phyloP scores from a whole-genome alignment of 2,797 vertebrate genomes.

The Thripadectes ignobilis region DNA sequence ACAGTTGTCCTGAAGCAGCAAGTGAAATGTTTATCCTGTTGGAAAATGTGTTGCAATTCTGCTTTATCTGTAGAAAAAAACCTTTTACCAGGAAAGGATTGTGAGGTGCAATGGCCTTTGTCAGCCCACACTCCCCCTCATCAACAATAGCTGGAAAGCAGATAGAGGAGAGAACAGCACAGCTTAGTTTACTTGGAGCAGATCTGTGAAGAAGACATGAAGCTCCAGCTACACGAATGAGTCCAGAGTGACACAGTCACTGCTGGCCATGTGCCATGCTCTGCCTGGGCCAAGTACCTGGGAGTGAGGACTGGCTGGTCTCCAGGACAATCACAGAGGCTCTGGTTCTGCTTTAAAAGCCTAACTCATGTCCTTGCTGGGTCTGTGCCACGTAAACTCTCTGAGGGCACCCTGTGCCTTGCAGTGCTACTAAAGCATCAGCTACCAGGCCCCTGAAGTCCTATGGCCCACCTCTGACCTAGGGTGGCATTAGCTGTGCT shows the following conservation, averaged over 20 bases:
- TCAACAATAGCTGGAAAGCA: neutral
- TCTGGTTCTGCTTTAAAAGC: neutral
- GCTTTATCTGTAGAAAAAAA: neutral
- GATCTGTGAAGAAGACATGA: neutral
- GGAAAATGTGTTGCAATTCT: neutral
- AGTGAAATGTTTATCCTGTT: neutral
- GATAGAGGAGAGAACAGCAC: neutral
- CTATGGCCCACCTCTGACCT: accelerated
- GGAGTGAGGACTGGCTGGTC: neutral
- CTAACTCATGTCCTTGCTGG: accelerated
- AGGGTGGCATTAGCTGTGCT: neutral
- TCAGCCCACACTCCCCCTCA: neutral
- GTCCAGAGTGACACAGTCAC: neutral
- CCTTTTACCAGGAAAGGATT: neutral
- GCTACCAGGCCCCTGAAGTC: neutral
- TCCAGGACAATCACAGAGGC: neutral
- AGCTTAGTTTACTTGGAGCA: neutral
- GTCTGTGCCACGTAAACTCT: neutral
- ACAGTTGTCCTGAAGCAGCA: neutral
- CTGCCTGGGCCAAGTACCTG: neutral
- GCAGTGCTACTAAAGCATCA: neutral
- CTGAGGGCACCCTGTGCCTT: neutral
- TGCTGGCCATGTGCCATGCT: neutral
- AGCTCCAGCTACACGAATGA: neutral
- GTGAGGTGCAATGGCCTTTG: neutral